Evolutionary conservation across 1,140 invertebrate genomes (phyloP).

Genomic region (Solenopsis fugax): DNA sequence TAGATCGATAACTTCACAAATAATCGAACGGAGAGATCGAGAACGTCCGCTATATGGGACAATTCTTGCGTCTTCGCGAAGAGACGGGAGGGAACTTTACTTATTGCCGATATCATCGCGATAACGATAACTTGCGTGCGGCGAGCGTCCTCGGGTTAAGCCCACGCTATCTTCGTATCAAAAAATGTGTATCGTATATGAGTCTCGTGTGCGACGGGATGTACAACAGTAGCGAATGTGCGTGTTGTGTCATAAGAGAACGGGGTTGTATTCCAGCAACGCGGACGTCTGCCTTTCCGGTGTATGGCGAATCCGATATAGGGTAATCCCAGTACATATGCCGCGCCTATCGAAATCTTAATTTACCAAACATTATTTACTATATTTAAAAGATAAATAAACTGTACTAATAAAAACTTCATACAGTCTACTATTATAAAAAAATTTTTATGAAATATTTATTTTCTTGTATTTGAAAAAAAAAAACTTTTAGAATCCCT

Average conservation of each 20-base stretch:
- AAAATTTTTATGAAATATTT: too few species aligned
- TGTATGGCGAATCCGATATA: too few species aligned
- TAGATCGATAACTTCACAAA: too few species aligned
- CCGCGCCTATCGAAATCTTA: too few species aligned
- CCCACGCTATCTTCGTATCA: not conserved
- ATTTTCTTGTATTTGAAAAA: too few species aligned
- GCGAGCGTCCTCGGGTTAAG: conserved; percentile 14
- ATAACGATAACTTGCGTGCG: conserved; percentile 44
- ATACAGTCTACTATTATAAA: too few species aligned
- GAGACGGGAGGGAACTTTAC: too few species aligned
- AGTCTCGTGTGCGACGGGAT: not conserved
- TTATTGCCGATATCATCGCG: conserved; percentile 48
- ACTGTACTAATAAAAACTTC: too few species aligned
- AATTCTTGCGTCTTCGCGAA: not conserved
- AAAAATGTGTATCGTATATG: conserved; percentile 3
- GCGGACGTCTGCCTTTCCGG: not conserved
- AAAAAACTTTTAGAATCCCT: too few species aligned
- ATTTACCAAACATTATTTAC: too few species aligned
- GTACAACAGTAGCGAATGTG: not conserved
- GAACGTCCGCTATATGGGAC: not conserved
- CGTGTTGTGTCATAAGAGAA: not conserved
- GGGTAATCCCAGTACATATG: too few species aligned
- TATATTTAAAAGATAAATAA: too few species aligned
- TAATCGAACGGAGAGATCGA: conserved; percentile 24
- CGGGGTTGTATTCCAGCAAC: not conserved